These are phyloP conservation scores for Spheniscus humboldti DNA, from an alignment of 2,797 vertebrate genomes.

Conservation along the genomic window DNA sequence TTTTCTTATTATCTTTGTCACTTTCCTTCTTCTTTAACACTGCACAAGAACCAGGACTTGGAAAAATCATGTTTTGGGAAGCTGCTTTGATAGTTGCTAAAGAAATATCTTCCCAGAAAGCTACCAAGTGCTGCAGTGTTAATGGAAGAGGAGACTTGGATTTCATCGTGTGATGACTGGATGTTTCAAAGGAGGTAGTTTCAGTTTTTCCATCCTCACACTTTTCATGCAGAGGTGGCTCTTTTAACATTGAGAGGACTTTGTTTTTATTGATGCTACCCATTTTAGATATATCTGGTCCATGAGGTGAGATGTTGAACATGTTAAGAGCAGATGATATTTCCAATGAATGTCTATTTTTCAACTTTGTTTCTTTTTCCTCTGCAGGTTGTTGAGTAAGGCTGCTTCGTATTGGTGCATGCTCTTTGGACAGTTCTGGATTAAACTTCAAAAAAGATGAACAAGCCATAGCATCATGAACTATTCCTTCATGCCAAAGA, in stretches of 20 bases:
- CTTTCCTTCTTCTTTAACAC: slow-evolving; percentile 96
- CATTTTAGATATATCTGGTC: slow-evolving; percentile 99
- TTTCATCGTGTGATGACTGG: slow-evolving; percentile 84
- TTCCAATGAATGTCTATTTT: slow-evolving; percentile 97
- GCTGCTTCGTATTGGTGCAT: slow-evolving; percentile 93
- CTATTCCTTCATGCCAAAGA: slow-evolving; percentile 98
- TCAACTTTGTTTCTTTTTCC: slow-evolving; percentile 95
- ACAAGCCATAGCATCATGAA: slow-evolving; percentile 99
- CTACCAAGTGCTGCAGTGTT: slow-evolving; percentile 94
- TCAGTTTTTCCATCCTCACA: slow-evolving; percentile 94
- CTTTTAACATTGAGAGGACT: slow-evolving; percentile 97
- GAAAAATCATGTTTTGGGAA: slow-evolving; percentile 99
- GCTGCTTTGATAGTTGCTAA: slow-evolving; percentile 98
- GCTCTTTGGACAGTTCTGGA: slow-evolving; percentile 96
- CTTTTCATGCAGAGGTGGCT: slow-evolving; percentile 93
- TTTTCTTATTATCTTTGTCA: slow-evolving; percentile 93
- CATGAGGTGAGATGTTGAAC: slow-evolving; percentile 97
- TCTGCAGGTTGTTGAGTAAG: slow-evolving; percentile 87
- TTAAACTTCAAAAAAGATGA: slow-evolving; percentile 99
- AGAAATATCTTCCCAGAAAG: slow-evolving; percentile 99
- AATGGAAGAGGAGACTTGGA: slow-evolving; percentile 91
- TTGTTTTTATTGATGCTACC: slow-evolving; percentile 99
- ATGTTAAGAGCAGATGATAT: slow-evolving; percentile 98
- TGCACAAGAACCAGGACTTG: slow-evolving; percentile 97
- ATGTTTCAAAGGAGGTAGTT: slow-evolving; percentile 81